Percentiles rank a stretch among this genome's conserved stretches.
These are phyloP conservation scores for Bedellia somnulentella DNA, from an alignment of 2,888 invertebrate genomes.

Conservation along the genomic window DNA sequence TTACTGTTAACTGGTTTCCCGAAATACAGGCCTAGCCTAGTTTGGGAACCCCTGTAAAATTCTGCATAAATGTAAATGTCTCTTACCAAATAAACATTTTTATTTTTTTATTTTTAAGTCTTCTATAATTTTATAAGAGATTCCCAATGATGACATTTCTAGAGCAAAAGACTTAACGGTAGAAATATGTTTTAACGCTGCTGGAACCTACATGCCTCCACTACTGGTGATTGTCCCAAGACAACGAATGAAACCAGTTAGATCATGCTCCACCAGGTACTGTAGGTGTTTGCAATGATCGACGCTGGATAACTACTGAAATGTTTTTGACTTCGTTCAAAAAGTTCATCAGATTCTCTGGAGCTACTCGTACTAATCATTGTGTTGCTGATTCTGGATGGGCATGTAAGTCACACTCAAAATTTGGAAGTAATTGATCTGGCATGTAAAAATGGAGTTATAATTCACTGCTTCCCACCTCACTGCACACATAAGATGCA, in stretches of 20 bases:
- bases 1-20: no score
- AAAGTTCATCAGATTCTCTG: conserved; percentile 10
- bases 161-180: no score
- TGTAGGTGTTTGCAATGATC: conserved; percentile 14
- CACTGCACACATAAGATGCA: conserved; percentile 11
- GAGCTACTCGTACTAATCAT: conserved; percentile 8
- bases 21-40: no score
- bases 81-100: no score
- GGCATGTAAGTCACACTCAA: conserved; percentile 12
- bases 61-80: no score
- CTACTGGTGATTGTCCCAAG: conserved; percentile 18
- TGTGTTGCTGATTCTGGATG: conserved; percentile 10
- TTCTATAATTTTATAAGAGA: no score
- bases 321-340: conserved; percentile 11
- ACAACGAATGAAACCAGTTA: conserved; percentile 14
- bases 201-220: conserved; percentile 16
- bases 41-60: no score
- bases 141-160: no score
- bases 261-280: conserved; percentile 17
- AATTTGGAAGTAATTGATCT: conserved; percentile 10
- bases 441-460: conserved; percentile 11
- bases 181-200: conserved; percentile 15
- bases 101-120: no score
- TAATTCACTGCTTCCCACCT: conserved; percentile 13
- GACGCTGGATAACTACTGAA: conserved; percentile 15